Evolutionary conservation across 2,797 vertebrate genomes (phyloP).

Genomic region (Microcaecilia unicolor): DNA sequence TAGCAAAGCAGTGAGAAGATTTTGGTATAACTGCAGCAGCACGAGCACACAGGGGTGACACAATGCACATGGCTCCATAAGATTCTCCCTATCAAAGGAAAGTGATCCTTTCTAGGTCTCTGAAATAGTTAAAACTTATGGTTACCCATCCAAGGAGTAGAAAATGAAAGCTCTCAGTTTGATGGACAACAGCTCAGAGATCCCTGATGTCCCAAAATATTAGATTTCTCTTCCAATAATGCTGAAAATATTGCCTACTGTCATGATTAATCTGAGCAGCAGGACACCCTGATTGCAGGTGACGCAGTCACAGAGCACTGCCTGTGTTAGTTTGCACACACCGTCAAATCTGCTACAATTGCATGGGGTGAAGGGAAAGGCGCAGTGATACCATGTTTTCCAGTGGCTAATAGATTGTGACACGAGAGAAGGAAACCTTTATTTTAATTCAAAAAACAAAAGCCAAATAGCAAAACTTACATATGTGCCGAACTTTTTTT

Average conservation of each 20-base stretch:
- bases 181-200: conserved; percentile 96
- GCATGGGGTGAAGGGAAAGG: conserved; percentile 68
- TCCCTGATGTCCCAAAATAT: conserved; percentile 99
- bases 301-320: conserved; percentile 97
- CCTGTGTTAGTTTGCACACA: conserved; percentile 96
- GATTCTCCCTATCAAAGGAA: not conserved
- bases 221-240: conserved; percentile 99
- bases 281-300: conserved; percentile 87
- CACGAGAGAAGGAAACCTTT: conserved; percentile 99
- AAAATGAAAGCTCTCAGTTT: conserved; percentile 98
- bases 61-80: not conserved
- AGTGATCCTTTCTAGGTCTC: conserved; percentile 36
- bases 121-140: conserved; percentile 94
- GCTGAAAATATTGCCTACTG: conserved; percentile 99
- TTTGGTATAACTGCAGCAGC: no score
- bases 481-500: conserved; percentile 81
- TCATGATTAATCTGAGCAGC: conserved; percentile 96
- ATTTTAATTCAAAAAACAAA: conserved; percentile 99
- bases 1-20: no score
- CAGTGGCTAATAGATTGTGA: conserved; percentile 91
- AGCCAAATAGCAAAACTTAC: conserved; percentile 98
- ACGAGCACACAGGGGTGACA: conserved; percentile 2
- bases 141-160: conserved; percentile 96
- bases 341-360: conserved; percentile 94
- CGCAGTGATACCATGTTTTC: conserved; percentile 75